A percentile compares a stretch with the other conserved stretches of the same genome.
Conservation (phyloP, 2,888 invertebrate genomes). For the Philaethria dido region DNA sequence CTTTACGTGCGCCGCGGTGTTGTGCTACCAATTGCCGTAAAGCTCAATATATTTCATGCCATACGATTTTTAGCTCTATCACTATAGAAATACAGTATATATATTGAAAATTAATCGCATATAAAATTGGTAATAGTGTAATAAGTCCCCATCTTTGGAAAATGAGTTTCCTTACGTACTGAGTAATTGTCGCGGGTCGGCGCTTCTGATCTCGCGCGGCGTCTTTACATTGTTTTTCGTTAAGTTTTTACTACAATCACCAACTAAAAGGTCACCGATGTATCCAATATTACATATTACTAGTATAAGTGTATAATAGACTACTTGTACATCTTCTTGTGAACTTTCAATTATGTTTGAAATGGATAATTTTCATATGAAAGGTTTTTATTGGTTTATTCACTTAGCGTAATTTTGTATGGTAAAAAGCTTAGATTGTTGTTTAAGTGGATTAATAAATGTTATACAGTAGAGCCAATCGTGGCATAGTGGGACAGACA, state of each 20-base stretch:
- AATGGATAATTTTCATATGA: conserved; percentile 13
- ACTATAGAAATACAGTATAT: conserved; percentile 8
- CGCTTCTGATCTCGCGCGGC: conserved; percentile 69
- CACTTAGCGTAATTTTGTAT: not conserved
- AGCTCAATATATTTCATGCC: conserved; percentile 7
- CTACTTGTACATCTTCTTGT: conserved; percentile 5
- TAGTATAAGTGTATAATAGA: not conserved
- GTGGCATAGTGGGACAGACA: too few relatives aligned
- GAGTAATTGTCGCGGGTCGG: conserved; percentile 70
- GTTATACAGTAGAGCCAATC: conserved; percentile 1
- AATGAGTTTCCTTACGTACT: conserved; percentile 77
- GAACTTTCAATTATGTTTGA: conserved; percentile 12
- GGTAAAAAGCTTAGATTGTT: not conserved
- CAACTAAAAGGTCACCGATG: conserved; percentile 60
- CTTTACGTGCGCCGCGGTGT: conserved; percentile 46
- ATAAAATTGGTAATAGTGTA: conserved; percentile 57
- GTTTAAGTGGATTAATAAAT: conserved; percentile 1
- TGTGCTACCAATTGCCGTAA: conserved; percentile 45
- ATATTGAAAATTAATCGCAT: conserved; percentile 6
- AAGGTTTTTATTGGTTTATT: not conserved
- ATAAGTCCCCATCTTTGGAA: conserved; percentile 79
- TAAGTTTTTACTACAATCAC: conserved; percentile 65
- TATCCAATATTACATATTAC: conserved; percentile 15
- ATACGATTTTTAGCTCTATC: conserved; percentile 48
- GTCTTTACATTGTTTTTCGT: conserved; percentile 80